phyloP scores from a whole-genome alignment of 2,888 invertebrate genomes.

The Hyppa rectilinea region DNA sequence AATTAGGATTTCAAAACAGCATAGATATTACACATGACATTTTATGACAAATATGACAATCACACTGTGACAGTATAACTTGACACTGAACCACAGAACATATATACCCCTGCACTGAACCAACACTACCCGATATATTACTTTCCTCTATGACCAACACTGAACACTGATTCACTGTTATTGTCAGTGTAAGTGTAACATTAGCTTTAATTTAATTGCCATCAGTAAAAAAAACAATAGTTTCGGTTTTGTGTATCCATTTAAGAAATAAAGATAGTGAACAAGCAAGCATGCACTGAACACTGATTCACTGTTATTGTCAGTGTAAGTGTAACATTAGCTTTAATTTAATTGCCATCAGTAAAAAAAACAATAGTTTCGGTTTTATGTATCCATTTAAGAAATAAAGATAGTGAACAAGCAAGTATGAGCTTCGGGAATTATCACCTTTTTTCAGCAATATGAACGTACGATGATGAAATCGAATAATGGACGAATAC shows the following conservation, averaged over 20 bases:
- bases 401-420: too few relatives aligned
- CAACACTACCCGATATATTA: too few relatives aligned
- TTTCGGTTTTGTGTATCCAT: not conserved
- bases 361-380: not conserved
- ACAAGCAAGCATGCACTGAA: too few relatives aligned
- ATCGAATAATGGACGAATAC: not conserved
- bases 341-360: conserved; percentile 5
- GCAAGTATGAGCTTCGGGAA: too few relatives aligned
- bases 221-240: not conserved
- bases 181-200: not conserved
- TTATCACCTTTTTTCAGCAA: not conserved
- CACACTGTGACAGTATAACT: too few relatives aligned
- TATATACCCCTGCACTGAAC: too few relatives aligned
- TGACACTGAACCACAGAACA: too few relatives aligned
- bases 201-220: conserved; percentile 6
- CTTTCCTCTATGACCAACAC: too few relatives aligned
- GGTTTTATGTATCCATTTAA: not conserved
- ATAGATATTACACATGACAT: conserved; percentile 11
- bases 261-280: too few relatives aligned
- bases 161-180: too few relatives aligned
- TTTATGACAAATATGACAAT: not conserved
- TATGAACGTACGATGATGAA: too few relatives aligned
- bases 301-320: too few relatives aligned
- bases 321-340: not conserved
- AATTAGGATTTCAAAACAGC: conserved; percentile 39